Evolutionary conservation across 2,888 invertebrate species (phyloP), one percentile per base, ranked within the genome.

Genomic region (Eumerus sabulonum): DNA sequence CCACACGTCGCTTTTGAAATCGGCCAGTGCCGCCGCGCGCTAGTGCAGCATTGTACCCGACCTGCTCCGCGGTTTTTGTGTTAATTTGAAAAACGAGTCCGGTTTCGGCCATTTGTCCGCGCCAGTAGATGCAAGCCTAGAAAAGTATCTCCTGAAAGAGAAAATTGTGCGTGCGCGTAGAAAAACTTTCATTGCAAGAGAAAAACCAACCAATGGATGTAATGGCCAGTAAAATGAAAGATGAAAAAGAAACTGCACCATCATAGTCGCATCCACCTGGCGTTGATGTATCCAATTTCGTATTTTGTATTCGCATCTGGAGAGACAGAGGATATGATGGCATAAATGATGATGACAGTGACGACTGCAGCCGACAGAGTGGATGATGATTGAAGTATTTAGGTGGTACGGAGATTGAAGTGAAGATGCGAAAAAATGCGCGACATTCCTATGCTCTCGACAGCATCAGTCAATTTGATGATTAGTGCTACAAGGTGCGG

Each of bases 341-440:
- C 72, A 54, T 57, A 73, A 67, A 70, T 71, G 71, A 64, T 64
- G 71, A 72, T 72, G 76, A 77, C 51, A 71, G 72, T 62, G 57
- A 59, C 60, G 54, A 40, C 57, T 35, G 48, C n/a, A 13, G 38
- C 35, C 48, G n/a, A 45, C 57, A 60, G 42, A 54, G 73, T 73
- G 62, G 79, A 79, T 68, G 79, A 74, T 79, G 79, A 79, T 79
- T 79, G 79, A 74, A 68, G 79, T 79, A 79, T 79, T 79, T 79
- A 79, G 79, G 79, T 59, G 79, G 79, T 79, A 64, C 79, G 59
- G 42, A 59, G 74, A 79, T 73, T 68, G 79, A 7, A 27, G 27
- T 27, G 27, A 70, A 70, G 79, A 79, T 79, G 68, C 68, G 13
- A 59, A 68, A 63, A 27, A 79, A 79, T 79, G 63, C 70, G 79